phyloP scores from a whole-genome alignment of 2,888 invertebrate species.

The Amiota minor region DNA sequence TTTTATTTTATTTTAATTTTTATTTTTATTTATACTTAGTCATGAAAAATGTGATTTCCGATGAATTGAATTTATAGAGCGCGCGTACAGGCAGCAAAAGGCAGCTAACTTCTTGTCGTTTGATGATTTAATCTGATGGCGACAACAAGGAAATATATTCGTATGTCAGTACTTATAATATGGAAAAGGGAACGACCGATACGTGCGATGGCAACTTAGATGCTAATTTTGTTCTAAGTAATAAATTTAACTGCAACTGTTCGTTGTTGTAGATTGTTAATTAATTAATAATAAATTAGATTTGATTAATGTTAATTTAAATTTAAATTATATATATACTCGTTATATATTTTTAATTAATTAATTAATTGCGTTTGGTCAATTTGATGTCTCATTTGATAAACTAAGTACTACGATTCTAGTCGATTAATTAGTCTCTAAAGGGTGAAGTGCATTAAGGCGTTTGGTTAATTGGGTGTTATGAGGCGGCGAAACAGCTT shows the following conservation, averaged over 20 bases:
- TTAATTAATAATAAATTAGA: conserved; percentile 7
- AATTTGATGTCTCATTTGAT: no score
- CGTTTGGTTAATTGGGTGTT: conserved; percentile 8
- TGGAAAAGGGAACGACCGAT: no score
- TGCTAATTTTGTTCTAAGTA: no score
- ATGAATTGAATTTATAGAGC: neutral
- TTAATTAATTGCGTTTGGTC: neutral
- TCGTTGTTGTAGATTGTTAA: neutral
- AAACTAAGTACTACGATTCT: no score
- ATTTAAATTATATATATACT: neutral
- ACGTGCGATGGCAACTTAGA: no score
- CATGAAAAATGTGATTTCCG: neutral
- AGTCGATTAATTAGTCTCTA: neutral
- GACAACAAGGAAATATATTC: no score
- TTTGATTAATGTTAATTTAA: conserved; percentile 10
- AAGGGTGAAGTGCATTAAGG: conserved; percentile 6
- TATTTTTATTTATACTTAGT: neutral
- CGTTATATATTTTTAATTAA: neutral
- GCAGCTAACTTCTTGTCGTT: neutral
- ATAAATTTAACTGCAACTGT: conserved; percentile 3
- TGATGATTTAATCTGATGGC: neutral
- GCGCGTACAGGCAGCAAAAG: neutral
- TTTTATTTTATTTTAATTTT: neutral
- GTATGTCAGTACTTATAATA: no score
- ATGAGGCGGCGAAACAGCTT: neutral